Evolutionary conservation across 2,888 invertebrate species (phyloP).

Genomic region (Melanostoma mellinum): DNA sequence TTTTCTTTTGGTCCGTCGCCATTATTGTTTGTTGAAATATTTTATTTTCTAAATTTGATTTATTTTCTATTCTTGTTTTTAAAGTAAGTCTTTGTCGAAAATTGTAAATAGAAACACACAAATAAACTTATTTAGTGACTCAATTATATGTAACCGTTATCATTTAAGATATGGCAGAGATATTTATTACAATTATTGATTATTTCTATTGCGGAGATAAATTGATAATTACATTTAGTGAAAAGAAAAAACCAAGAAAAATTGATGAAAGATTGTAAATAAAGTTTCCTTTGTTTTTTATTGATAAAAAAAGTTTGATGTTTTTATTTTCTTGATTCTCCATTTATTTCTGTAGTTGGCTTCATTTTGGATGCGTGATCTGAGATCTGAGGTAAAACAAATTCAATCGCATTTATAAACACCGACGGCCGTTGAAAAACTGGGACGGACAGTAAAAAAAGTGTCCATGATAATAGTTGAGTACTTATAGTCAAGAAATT

Average conservation of each 20-base stretch:
- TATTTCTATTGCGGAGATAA: constrained; percentile 18
- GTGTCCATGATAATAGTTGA: no score
- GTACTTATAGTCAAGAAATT: no score
- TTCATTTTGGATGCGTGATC: neutral
- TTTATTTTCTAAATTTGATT: constrained; percentile 1
- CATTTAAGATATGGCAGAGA: constrained; percentile 43
- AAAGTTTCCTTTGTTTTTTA: constrained; percentile 68
- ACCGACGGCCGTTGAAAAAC: no score
- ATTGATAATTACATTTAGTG: constrained; percentile 2
- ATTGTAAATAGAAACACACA: constrained; percentile 45
- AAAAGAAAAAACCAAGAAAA: constrained; percentile 14
- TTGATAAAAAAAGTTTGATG: constrained; percentile 49
- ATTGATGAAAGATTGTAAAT: constrained; percentile 58
- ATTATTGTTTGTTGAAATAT: constrained; percentile 39
- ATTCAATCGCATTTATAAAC: no score
- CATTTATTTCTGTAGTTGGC: neutral
- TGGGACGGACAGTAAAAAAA: no score
- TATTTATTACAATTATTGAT: constrained; percentile 47
- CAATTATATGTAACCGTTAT: constrained; percentile 32
- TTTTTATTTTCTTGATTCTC: constrained; percentile 1
- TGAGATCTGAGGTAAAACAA: neutral
- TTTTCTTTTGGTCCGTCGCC: neutral
- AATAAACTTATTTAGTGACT: constrained; percentile 2
- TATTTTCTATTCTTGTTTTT: constrained; percentile 1
- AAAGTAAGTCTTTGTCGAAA: constrained; percentile 44